Conservation (phyloP, 2,113 vertebrate species). For the Oncorhynchus keta region DNA sequence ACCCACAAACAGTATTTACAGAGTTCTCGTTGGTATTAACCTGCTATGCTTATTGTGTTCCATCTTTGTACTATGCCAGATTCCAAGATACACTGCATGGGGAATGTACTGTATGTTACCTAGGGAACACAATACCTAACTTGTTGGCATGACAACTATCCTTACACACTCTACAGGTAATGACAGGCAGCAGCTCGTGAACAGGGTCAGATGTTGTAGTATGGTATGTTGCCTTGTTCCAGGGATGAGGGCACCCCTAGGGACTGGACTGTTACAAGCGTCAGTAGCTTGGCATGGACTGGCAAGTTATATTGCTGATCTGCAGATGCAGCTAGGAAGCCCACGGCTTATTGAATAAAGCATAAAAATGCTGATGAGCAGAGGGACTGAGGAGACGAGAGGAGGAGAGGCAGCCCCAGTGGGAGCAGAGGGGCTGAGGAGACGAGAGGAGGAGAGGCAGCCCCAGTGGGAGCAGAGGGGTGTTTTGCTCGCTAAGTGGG, state of each 20-base stretch:
- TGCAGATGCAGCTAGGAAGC: neutral
- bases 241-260: neutral
- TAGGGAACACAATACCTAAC: neutral
- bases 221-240: neutral
- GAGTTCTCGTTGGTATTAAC: neutral
- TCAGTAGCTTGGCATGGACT: neutral
- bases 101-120: neutral
- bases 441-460: neutral
- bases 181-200: neutral
- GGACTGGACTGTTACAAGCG: neutral
- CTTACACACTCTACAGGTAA: neutral
- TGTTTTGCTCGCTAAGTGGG: neutral
- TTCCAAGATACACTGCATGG: neutral
- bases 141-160: neutral
- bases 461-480: neutral
- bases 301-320: neutral
- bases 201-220: neutral
- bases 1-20: neutral
- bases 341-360: neutral
- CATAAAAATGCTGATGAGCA: slow-evolving; percentile 1
- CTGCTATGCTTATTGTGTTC: neutral
- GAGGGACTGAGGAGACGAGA: neutral
- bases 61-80: neutral
- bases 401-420: neutral
- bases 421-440: neutral